Evolutionary conservation across 2,797 vertebrate species (phyloP).

Genomic region (Diglossa cyanea): DNA sequence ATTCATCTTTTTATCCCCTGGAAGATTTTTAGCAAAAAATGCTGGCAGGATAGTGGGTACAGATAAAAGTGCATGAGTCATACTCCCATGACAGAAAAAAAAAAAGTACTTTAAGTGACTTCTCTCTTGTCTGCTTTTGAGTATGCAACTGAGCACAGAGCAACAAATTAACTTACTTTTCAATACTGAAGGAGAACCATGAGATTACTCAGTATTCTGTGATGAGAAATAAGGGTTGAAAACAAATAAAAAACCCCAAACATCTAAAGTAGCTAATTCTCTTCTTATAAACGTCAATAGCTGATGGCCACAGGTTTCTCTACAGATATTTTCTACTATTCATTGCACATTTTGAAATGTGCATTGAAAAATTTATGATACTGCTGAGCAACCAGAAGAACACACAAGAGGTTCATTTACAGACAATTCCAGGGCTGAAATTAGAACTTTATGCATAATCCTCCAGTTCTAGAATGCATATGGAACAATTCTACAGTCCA

Average conservation of each 20-base stretch:
- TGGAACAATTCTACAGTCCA: not conserved
- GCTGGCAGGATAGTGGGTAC: not conserved
- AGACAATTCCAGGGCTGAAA: not conserved
- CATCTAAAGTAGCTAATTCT: not conserved
- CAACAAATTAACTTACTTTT: not conserved
- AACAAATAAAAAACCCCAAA: not conserved
- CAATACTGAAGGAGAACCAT: not conserved
- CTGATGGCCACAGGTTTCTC: not conserved
- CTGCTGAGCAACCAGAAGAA: not conserved
- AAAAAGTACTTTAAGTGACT: not conserved
- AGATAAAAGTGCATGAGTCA: conserved; percentile 11
- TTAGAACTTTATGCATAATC: not conserved
- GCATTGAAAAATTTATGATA: not conserved
- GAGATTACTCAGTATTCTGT: not conserved
- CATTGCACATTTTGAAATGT: not conserved
- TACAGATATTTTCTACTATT: not conserved
- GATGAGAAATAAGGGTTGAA: not conserved
- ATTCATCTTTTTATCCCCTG: not conserved
- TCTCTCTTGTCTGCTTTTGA: not conserved
- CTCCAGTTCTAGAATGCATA: not conserved
- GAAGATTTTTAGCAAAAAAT: not conserved
- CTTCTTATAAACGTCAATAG: not conserved
- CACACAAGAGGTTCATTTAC: not conserved
- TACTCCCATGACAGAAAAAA: not conserved
- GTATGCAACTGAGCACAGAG: not conserved